Evolutionary conservation across 2,888 invertebrate species (phyloP).

Genomic region (Rhyacophila evoluta): DNA sequence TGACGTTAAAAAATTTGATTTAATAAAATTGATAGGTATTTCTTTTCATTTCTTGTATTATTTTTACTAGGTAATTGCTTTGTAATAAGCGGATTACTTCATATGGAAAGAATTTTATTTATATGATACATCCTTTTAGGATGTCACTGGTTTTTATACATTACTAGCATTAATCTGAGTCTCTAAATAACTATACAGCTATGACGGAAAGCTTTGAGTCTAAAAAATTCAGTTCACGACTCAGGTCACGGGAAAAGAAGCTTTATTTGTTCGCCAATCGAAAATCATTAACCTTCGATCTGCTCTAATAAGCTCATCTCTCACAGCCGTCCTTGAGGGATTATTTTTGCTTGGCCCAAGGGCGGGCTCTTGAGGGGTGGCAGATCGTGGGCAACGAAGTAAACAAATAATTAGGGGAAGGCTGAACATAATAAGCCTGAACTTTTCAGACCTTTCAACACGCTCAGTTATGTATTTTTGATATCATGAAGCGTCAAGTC

Average conservation of each 20-base stretch:
- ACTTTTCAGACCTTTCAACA: not conserved
- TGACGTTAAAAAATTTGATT: no score
- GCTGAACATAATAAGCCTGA: not conserved
- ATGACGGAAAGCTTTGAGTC: not conserved
- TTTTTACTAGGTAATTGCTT: no score
- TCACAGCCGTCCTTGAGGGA: not conserved
- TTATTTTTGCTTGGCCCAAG: not conserved
- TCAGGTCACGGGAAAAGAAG: not conserved
- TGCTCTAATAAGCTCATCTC: slow-evolving; percentile 6
- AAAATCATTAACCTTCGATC: slow-evolving; percentile 24
- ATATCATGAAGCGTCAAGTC: not conserved
- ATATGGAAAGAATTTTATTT: no score
- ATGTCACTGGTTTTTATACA: no score
- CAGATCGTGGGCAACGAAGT: not conserved
- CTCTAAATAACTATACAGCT: not conserved
- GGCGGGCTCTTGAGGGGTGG: not conserved
- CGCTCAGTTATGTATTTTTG: not conserved
- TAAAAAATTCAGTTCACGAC: not conserved
- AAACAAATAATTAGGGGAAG: not conserved
- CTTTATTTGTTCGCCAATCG: not conserved
- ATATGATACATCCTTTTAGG: no score
- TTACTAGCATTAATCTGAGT: not conserved
- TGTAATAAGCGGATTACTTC: no score
- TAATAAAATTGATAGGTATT: no score
- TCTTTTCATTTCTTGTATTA: no score